These are phyloP conservation scores for Monopterus albus DNA, from an alignment of 2,113 vertebrate species.

Conservation along the genomic window DNA sequence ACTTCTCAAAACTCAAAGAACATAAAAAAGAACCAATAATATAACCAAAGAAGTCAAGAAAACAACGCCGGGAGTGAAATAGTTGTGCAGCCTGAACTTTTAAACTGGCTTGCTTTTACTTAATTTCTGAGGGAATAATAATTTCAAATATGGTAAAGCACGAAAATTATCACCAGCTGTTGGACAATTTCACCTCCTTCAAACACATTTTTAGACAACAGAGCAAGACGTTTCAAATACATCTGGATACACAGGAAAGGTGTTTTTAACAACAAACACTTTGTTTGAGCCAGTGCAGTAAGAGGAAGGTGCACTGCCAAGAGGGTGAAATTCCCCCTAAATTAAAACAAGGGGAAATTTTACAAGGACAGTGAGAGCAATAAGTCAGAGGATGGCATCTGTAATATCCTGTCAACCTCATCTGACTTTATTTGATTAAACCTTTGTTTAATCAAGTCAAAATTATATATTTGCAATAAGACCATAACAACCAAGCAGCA, in stretches of 20 bases:
- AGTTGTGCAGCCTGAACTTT: neutral
- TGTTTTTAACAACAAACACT: no score
- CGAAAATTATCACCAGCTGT: neutral
- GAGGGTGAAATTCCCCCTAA: neutral
- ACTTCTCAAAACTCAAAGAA: neutral
- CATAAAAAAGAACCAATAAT: neutral
- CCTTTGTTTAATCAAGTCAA: neutral
- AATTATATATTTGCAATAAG: neutral
- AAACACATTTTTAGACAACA: no score
- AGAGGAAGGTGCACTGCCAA: neutral
- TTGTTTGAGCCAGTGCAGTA: neutral
- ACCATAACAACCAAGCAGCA: neutral
- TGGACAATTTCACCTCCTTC: no score
- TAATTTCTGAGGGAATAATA: neutral
- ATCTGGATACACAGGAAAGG: neutral
- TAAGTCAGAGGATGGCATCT: constrained; percentile 9
- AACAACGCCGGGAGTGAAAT: neutral
- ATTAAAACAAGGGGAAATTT: constrained; percentile 12
- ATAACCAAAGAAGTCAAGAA: neutral
- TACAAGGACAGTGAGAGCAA: constrained; percentile 5
- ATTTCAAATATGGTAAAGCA: no score
- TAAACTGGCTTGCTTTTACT: no score
- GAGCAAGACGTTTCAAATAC: constrained; percentile 8
- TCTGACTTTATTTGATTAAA: neutral
- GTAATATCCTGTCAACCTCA: constrained; percentile 35